Evolutionary conservation across 2,888 invertebrate species (phyloP).

Genomic region (Spodoptera exigua): DNA sequence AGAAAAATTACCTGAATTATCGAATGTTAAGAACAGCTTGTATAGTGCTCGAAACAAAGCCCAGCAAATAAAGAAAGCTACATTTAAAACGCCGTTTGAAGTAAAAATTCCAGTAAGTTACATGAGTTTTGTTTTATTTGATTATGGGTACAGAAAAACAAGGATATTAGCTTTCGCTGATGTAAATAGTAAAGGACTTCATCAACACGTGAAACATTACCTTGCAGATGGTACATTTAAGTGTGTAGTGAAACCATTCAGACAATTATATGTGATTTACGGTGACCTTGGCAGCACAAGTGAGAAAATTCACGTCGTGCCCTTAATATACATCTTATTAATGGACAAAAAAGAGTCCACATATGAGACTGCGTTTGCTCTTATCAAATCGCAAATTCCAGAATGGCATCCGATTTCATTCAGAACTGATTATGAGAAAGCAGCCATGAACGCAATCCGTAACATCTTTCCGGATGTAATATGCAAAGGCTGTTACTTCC

Average conservation of each 20-base stretch:
- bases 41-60: conserved; percentile 12
- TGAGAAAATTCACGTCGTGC: conserved; percentile 18
- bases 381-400: conserved; percentile 18
- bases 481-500: conserved; percentile 29
- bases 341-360: conserved; percentile 14
- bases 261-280: conserved; percentile 25
- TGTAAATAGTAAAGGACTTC: conserved; percentile 4
- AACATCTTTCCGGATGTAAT: conserved; percentile 26
- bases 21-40: conserved; percentile 13
- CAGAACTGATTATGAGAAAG: conserved; percentile 29
- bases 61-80: conserved; percentile 10
- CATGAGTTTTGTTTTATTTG: conserved; percentile 11
- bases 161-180: conserved; percentile 13
- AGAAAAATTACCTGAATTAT: conserved; percentile 18
- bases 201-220: conserved; percentile 8
- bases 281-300: conserved; percentile 18
- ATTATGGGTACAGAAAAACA: conserved; percentile 5
- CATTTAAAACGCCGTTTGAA: conserved; percentile 9
- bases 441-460: conserved; percentile 30
- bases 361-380: conserved; percentile 22
- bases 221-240: conserved; percentile 18
- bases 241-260: conserved; percentile 17
- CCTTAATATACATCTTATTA: conserved; percentile 13
- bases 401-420: conserved; percentile 17
- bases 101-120: conserved; percentile 15